Percentiles rank a stretch among this genome's conserved stretches.
These are phyloP conservation scores for Fistularia tabacaria DNA, from an alignment of 2,797 vertebrate genomes.

Conservation along the genomic window DNA sequence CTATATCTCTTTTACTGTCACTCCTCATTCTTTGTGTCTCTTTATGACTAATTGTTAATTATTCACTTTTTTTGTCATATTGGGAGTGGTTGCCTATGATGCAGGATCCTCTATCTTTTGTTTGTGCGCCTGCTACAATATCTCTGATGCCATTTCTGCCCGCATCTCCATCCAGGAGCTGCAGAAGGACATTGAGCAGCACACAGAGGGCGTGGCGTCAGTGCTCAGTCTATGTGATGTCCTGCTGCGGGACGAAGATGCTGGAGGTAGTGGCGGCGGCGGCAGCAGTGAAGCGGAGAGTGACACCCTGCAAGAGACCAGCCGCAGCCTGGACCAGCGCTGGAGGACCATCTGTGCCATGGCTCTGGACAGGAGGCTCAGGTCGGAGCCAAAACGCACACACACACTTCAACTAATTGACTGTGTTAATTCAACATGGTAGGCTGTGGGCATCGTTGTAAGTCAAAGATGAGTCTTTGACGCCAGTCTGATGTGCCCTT, in stretches of 20 bases:
- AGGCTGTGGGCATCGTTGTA: too few relatives aligned
- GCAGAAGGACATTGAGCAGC: constrained; percentile 91
- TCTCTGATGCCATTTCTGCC: constrained; percentile 7
- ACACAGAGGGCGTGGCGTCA: constrained; percentile 84
- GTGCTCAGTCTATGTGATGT: constrained; percentile 88
- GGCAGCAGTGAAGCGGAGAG: constrained; percentile 73
- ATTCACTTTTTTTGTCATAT: constrained; percentile 43
- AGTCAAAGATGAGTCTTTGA: neutral
- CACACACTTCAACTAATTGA: too few relatives aligned
- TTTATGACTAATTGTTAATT: constrained; percentile 52
- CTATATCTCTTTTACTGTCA: neutral
- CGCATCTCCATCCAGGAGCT: constrained; percentile 78
- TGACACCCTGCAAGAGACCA: constrained; percentile 89
- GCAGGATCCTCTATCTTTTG: constrained; percentile 4
- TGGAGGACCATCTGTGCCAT: constrained; percentile 93
- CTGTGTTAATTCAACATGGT: too few relatives aligned
- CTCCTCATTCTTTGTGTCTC: constrained; percentile 16
- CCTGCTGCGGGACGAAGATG: constrained; percentile 85
- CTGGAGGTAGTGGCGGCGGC: constrained; percentile 50
- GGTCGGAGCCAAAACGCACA: constrained; percentile 60
- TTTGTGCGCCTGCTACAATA: constrained; percentile 5
- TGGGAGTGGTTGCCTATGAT: constrained; percentile 30
- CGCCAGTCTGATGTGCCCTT: neutral
- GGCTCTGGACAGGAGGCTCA: constrained; percentile 88
- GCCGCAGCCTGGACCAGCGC: constrained; percentile 87